phyloP scores from a whole-genome alignment of 2,888 invertebrate species.

The Limnephilus lunatus region DNA sequence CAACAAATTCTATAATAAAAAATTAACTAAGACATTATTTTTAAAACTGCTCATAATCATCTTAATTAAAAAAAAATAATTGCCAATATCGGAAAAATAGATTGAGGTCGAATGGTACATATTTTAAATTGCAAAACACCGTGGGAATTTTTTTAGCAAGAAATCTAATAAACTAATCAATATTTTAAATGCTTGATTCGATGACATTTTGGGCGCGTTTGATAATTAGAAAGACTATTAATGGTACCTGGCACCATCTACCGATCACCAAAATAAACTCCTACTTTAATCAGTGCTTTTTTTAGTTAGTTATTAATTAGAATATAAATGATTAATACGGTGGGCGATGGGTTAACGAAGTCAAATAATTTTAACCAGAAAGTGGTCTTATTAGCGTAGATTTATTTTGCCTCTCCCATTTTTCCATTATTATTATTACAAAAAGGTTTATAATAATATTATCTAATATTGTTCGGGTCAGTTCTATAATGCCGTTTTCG shows the following conservation, averaged over 20 bases:
- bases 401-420: not conserved
- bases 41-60: not conserved
- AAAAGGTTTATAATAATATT: not conserved
- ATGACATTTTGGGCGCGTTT: not conserved
- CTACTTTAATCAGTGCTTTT: not conserved
- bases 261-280: not conserved
- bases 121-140: not conserved
- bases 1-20: not conserved
- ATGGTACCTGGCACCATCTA: not conserved
- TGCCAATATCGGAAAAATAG: not conserved
- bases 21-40: not conserved
- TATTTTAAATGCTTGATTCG: not conserved
- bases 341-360: not conserved
- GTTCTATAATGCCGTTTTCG: no score
- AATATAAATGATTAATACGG: not conserved
- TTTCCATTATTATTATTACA: not conserved
- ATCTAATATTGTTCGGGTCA: no score
- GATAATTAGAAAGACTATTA: not conserved
- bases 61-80: not conserved
- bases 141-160: not conserved
- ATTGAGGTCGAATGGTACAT: not conserved
- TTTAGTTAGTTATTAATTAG: not conserved
- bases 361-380: not conserved
- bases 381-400: not conserved
- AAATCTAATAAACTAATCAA: not conserved